phyloP scores from a whole-genome alignment of 2,797 vertebrate species.

The Leptodactylus fallax region DNA sequence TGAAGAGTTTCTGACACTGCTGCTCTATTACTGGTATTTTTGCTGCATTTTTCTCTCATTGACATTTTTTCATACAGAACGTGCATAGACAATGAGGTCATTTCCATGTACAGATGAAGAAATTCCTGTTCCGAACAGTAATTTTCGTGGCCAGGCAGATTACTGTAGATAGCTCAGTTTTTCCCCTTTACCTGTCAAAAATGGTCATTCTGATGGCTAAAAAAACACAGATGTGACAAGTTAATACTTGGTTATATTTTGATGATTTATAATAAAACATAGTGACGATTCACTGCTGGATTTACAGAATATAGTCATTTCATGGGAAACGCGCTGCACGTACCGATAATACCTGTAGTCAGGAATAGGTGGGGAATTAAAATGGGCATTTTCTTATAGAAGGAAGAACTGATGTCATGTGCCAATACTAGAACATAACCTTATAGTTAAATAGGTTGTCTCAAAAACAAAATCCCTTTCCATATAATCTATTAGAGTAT shows the following conservation, averaged over 20 bases:
- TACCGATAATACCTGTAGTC: not conserved
- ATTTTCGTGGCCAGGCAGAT: slow-evolving; percentile 29
- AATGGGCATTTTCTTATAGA: too few relatives aligned
- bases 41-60: not conserved
- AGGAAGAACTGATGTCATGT: not conserved
- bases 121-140: not conserved
- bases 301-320: not conserved
- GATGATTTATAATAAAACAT: too few relatives aligned
- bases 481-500: too few relatives aligned
- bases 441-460: too few relatives aligned
- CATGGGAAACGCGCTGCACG: not conserved
- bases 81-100: slow-evolving; percentile 58
- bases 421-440: too few relatives aligned
- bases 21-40: too few relatives aligned
- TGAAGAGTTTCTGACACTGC: too few relatives aligned
- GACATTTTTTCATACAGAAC: slow-evolving; percentile 15
- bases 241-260: not conserved
- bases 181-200: slow-evolving; percentile 14
- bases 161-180: not conserved
- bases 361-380: not conserved
- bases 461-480: too few relatives aligned
- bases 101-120: slow-evolving; percentile 34
- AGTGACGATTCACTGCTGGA: not conserved
- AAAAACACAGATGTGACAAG: not conserved
- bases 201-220: not conserved